Base-by-base conservation (phyloP, 1,140 invertebrate species). In the Drosophila kikkawai region DNA sequence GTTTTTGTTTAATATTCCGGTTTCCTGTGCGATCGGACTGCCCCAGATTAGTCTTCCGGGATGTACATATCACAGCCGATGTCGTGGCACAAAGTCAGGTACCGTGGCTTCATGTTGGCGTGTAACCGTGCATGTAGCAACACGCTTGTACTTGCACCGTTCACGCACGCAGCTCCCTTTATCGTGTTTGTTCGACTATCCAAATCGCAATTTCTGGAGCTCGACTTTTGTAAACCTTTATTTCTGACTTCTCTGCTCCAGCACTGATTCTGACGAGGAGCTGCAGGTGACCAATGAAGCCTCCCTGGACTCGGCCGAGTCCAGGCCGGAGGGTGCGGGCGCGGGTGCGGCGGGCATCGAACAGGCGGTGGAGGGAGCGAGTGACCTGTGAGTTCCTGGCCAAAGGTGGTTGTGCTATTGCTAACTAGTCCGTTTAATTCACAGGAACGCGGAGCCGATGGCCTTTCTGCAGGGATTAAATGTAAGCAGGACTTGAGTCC, bases 381-480 rank as follows among this genome's bases (percentile, higher is more conserved):
- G 36, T 19, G 70, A 74, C 32, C 17, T 51, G 75, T 77, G 34
- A 68, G 75, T 78, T 42, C 8, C 17, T 17, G 6, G 15, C 36
- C 29, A 59, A 39, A 82, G 39, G 34, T 83, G 71, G 37, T 41
- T 32, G 1, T 32, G 32, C 12, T 5, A 8, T 34, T 44, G 13
- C 39, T 37, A 22, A 65, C 32, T 41, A n/a, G 3, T 37, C 41
- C 4, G 22, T 41, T 36, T 41, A 5, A 2, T 42, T 19, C 1
- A 12, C 44, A 92, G 91, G 34, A 57, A 59, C 26, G 75, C 75
- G 26, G 91, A 92, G 26, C 77, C 83, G 2, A 63, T 87, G 78
- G 73, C 91, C 37, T 92, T 71, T 65, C 75, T 92, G 9, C 86
- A 92, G 66, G 91, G 87, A 41, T 50, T 92, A 5, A 82, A 92